These are phyloP conservation scores for Epinotia brunnichana DNA, from an alignment of 2,888 invertebrate genomes.

Conservation along the genomic window DNA sequence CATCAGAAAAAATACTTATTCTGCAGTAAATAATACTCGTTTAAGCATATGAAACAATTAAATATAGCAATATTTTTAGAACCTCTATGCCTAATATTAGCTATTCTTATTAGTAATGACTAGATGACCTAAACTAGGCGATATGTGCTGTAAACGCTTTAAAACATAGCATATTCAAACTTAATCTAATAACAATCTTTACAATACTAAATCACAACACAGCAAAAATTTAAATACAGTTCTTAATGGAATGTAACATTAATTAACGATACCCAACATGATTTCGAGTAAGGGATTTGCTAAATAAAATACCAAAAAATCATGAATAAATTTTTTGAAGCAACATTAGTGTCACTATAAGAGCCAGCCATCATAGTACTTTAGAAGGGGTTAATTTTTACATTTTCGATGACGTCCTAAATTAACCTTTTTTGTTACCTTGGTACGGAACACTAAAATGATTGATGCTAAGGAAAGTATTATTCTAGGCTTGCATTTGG, in stretches of 20 bases:
- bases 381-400: neutral
- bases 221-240: slow-evolving; percentile 57
- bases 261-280: neutral
- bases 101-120: slow-evolving; percentile 48
- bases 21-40: slow-evolving; percentile 9
- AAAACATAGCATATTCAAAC: slow-evolving; percentile 60
- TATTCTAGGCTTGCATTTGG: too few relatives aligned
- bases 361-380: too few relatives aligned
- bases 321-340: too few relatives aligned
- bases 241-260: slow-evolving; percentile 55
- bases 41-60: slow-evolving; percentile 1
- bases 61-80: slow-evolving; percentile 13
- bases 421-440: neutral
- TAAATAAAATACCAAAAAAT: neutral
- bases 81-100: slow-evolving; percentile 8
- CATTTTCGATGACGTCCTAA: neutral
- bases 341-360: too few relatives aligned
- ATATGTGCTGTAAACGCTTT: slow-evolving; percentile 64
- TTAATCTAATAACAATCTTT: slow-evolving; percentile 51
- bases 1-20: slow-evolving; percentile 6
- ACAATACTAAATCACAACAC: slow-evolving; percentile 68
- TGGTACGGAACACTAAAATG: too few relatives aligned
- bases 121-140: slow-evolving; percentile 59
- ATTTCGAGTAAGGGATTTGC: neutral
- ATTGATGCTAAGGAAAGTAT: too few relatives aligned